Evolutionary conservation across 2,797 vertebrate genomes (phyloP).

Genomic region (Gymnoscopelus microlampas): DNA sequence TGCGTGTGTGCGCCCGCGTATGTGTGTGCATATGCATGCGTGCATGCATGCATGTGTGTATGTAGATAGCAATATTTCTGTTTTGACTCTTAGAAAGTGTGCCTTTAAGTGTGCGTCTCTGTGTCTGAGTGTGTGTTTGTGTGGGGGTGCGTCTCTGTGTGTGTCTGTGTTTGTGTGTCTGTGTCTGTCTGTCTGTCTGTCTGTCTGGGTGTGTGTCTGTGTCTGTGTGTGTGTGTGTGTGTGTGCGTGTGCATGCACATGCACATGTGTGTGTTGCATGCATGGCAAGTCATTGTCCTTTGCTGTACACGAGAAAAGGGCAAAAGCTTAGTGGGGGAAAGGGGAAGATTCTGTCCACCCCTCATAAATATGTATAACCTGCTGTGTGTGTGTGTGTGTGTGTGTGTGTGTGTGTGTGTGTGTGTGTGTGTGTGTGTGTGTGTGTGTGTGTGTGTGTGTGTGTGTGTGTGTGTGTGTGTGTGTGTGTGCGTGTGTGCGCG

Average conservation of each 20-base stretch:
- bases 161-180: slow-evolving; percentile 26
- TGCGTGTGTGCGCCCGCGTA: no score
- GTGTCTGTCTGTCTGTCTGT: slow-evolving; percentile 2
- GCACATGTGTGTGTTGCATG: slow-evolving; percentile 33
- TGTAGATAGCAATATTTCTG: no score
- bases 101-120: neutral
- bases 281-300: slow-evolving; percentile 70
- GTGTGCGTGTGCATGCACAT: slow-evolving; percentile 10
- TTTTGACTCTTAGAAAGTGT: no score
- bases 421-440: slow-evolving; percentile 1
- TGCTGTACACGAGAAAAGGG: slow-evolving; percentile 72
- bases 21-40: no score
- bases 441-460: neutral
- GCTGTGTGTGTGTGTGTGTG: slow-evolving; percentile 41
- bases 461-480: slow-evolving; percentile 34
- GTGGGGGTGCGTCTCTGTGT: slow-evolving; percentile 31
- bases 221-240: slow-evolving; percentile 32
- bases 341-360: slow-evolving; percentile 56
- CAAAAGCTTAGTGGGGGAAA: slow-evolving; percentile 59
- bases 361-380: slow-evolving; percentile 76
- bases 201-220: slow-evolving; percentile 19
- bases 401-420: slow-evolving; percentile 17
- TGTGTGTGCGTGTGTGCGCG: neutral
- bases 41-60: no score
- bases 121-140: slow-evolving; percentile 2